Conservation (phyloP, 1,140 invertebrate species). For the Neotoxoptera formosana region DNA sequence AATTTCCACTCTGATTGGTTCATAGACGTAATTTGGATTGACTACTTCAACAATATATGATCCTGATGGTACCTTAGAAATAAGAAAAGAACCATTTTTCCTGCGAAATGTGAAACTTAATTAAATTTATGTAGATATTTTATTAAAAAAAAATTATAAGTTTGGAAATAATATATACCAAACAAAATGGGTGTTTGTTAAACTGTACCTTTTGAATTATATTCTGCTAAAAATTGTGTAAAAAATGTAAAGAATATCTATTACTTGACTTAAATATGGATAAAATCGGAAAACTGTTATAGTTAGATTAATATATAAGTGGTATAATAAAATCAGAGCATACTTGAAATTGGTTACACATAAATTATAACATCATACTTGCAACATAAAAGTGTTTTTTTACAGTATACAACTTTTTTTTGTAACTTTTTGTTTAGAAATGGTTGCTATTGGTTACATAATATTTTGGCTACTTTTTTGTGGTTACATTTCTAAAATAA, state of each 20-base stretch:
- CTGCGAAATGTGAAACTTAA: constrained; percentile 64
- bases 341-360: background rate
- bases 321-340: background rate
- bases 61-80: constrained; percentile 90
- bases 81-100: constrained; percentile 91
- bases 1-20: constrained; percentile 92
- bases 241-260: background rate
- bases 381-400: background rate
- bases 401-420: too few relatives aligned
- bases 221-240: background rate
- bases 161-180: background rate
- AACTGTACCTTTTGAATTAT: too few relatives aligned
- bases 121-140: background rate
- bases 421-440: too few relatives aligned
- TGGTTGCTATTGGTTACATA: too few relatives aligned
- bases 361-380: background rate
- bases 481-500: too few relatives aligned
- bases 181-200: too few relatives aligned
- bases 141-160: background rate
- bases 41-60: constrained; percentile 95
- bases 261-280: too few relatives aligned
- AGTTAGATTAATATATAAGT: background rate
- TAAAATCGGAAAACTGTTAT: background rate
- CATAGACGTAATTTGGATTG: constrained; percentile 90
- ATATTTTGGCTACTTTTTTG: too few relatives aligned